Base-by-base conservation (phyloP, 2,888 invertebrate species). In the Diaphora mendica region DNA sequence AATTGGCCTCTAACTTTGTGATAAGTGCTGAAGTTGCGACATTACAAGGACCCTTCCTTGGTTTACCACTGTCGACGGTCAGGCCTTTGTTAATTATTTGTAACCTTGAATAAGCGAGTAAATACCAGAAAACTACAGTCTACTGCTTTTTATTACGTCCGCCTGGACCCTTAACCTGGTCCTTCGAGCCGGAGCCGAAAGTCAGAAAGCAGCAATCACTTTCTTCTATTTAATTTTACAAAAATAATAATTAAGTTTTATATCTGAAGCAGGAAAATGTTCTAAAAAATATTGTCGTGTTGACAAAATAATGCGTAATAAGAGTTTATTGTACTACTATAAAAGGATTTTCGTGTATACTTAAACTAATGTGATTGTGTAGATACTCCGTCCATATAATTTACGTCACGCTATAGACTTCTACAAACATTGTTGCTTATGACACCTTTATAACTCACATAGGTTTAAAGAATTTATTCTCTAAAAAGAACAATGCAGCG, bases 301-400 rank as follows among this genome's bases (percentile, higher is more conserved):
- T 23, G 51, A 23, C 23, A 23, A 51, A 51, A 51, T 23, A 55
- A 55, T 55, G n/a, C 55, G n/a, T n/a, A n/a, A n/a, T 55, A 55
- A n/a, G 55, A n/a, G 23, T 55, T 55, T n/a, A 55, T 55, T 55
- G 23, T 55, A 55, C n/a, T n/a, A 11, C 55, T 11, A 11, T 55
- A 55, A n/a, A 55, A 55, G 55, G 55, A 55, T 55, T 55, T 55
- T n/a, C n/a, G 11, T n/a, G n/a, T n/a, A 55, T n/a, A 55, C n/a
- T n/a, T 55, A n/a, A 55, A 55, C 11, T n/a, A n/a, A 55, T 11
- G 11, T 23, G 55, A 55, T 55, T 55, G n/a, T 55, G 55, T 55
- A 3, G 23, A 59, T 26, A 59, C 26, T 26, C 13, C 13, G 26
- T 59, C 26, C 4, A 59, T 59, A 26, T 59, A 59, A 26, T 26